Evolutionary conservation across 2,113 vertebrate genomes (phyloP).

Genomic region (Colistium nudipinnis): DNA sequence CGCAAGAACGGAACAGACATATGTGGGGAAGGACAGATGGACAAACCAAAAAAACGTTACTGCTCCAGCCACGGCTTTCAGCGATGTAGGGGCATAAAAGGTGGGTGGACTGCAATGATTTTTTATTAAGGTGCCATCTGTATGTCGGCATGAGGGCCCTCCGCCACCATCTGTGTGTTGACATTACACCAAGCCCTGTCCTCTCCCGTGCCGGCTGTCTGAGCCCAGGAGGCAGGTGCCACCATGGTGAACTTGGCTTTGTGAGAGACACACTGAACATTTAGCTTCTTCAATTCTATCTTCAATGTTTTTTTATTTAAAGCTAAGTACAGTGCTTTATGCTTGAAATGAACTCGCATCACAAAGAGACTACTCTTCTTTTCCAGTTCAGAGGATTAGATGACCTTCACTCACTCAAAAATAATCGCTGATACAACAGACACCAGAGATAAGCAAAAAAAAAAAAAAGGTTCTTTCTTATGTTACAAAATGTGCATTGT

Average conservation of each 20-base stretch:
- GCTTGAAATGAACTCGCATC: background rate
- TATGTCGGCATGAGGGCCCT: constrained; percentile 44
- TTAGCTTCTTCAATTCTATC: constrained; percentile 14
- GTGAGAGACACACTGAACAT: constrained; percentile 12
- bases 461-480: background rate
- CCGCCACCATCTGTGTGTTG: constrained; percentile 63
- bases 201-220: constrained; percentile 41
- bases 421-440: background rate
- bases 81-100: background rate
- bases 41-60: too few species aligned
- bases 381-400: background rate
- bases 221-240: constrained; percentile 31
- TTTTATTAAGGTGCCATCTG: constrained; percentile 65
- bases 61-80: background rate
- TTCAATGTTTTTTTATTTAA: background rate
- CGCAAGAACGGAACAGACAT: too few species aligned
- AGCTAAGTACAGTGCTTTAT: background rate
- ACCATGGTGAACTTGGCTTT: background rate
- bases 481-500: constrained; percentile 2
- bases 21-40: too few species aligned
- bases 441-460: background rate
- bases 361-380: background rate
- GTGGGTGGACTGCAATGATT: constrained; percentile 15
- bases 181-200: constrained; percentile 43
- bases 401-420: too few species aligned